Base-by-base conservation (phyloP, 1,140 invertebrate species). In the Saxidomus purpurata region DNA sequence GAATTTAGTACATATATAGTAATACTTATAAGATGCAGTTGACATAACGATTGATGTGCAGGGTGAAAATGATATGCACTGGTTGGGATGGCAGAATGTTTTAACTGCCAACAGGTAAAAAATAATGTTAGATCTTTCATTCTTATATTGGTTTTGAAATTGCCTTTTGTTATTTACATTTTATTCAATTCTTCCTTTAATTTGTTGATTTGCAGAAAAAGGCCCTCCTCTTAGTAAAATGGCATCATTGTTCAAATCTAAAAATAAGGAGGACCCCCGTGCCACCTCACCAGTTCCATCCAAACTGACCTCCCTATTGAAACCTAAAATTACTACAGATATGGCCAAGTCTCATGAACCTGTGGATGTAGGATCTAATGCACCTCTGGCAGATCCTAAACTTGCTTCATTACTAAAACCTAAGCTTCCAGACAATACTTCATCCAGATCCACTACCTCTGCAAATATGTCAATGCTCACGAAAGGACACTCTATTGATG, bases 141-240 rank as follows among this genome's bases (percentile, higher is more conserved):
- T n/a, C n/a, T n/a, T n/a, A n/a, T n/a, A n/a, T n/a, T n/a, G n/a
- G n/a, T n/a, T n/a, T n/a, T n/a, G n/a, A n/a, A n/a, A n/a, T n/a
- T n/a, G n/a, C n/a, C n/a, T n/a, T n/a, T n/a, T n/a, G n/a, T n/a
- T n/a, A n/a, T n/a, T n/a, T n/a, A n/a, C n/a, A n/a, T n/a, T n/a
- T n/a, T n/a, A n/a, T n/a, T n/a, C n/a, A n/a, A n/a, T n/a, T n/a
- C n/a, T n/a, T n/a, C n/a, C n/a, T n/a, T n/a, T n/a, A n/a, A n/a
- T n/a, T n/a, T n/a, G n/a, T n/a, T n/a, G n/a, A n/a, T n/a, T 76
- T 76, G 8, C 71, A 76, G 76, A 79, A 52, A 28, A 49, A 79
- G 61, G 52, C 80, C 31, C 0, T 63, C 80, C 22, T 59, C 80
- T 59, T 82, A 28, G 19, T 47, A 82, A 82, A 47, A 63, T 80